Conservation (phyloP, 2,113 vertebrate species). For the Octodon degus region DNA sequence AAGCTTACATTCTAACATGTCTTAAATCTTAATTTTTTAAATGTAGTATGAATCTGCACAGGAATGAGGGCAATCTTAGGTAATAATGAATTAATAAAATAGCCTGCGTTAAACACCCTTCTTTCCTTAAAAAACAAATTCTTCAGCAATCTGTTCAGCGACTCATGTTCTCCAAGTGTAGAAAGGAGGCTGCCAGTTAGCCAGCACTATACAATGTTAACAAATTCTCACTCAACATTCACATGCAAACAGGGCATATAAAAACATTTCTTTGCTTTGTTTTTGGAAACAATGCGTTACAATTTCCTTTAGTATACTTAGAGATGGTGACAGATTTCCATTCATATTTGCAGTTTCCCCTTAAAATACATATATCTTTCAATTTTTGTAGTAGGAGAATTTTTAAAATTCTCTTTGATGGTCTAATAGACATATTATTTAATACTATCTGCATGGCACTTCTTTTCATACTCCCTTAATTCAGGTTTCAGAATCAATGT, state of each 20-base stretch:
- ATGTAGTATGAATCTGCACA: not conserved
- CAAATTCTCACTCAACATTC: not conserved
- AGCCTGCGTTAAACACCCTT: not conserved
- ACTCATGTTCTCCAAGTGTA: not conserved
- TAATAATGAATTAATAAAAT: not conserved
- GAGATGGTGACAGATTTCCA: not conserved
- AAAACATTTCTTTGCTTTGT: slow-evolving; percentile 2
- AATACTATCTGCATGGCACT: not conserved
- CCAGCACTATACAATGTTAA: not conserved
- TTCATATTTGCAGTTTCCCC: not conserved
- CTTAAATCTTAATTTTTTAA: not conserved
- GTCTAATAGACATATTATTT: not conserved
- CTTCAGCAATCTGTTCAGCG: not conserved
- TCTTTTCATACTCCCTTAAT: not conserved
- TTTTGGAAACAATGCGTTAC: not conserved
- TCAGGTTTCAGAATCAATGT: not conserved
- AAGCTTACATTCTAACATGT: not conserved
- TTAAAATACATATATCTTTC: not conserved
- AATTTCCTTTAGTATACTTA: not conserved
- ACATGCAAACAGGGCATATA: not conserved
- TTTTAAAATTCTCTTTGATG: not conserved
- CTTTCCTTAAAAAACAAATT: not conserved
- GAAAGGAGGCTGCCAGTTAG: not conserved
- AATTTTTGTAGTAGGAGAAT: not conserved
- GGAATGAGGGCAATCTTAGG: not conserved